phyloP scores from a whole-genome alignment of 2,888 invertebrate genomes.

The Hermodice carunculata region DNA sequence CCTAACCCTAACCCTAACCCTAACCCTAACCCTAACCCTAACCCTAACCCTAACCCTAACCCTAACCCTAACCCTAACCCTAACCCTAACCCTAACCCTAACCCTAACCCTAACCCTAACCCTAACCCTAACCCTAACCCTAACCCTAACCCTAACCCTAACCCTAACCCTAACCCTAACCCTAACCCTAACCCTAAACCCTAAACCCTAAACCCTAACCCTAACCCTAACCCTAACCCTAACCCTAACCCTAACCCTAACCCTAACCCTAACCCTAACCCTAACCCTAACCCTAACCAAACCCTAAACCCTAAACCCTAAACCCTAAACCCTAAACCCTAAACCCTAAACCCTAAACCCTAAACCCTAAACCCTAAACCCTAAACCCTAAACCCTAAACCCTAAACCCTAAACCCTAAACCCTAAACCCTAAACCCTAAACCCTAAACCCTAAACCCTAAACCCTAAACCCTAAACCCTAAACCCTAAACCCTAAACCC shows the following conservation, averaged over 20 bases:
- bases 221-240: slow-evolving; percentile 34
- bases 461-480: background rate
- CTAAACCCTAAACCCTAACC: too few relatives aligned
- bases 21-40: slow-evolving; percentile 33
- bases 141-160: slow-evolving; percentile 26
- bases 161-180: slow-evolving; percentile 27
- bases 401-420: slow-evolving; percentile 42
- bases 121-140: slow-evolving; percentile 22
- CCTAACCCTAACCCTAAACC: slow-evolving; percentile 28
- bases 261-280: slow-evolving; percentile 35
- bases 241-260: slow-evolving; percentile 17
- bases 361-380: slow-evolving; percentile 14
- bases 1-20: slow-evolving; percentile 32
- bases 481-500: background rate
- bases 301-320: slow-evolving; percentile 1
- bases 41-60: slow-evolving; percentile 35
- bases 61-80: slow-evolving; percentile 28
- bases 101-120: slow-evolving; percentile 31
- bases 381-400: slow-evolving; percentile 38
- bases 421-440: slow-evolving; percentile 31
- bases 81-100: slow-evolving; percentile 32
- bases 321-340: slow-evolving; percentile 6
- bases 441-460: background rate
- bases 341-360: slow-evolving; percentile 6
- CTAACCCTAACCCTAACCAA: slow-evolving; percentile 33